Evolutionary conservation across 2,888 invertebrate genomes (phyloP).

Genomic region (Lithophane ornitopus): DNA sequence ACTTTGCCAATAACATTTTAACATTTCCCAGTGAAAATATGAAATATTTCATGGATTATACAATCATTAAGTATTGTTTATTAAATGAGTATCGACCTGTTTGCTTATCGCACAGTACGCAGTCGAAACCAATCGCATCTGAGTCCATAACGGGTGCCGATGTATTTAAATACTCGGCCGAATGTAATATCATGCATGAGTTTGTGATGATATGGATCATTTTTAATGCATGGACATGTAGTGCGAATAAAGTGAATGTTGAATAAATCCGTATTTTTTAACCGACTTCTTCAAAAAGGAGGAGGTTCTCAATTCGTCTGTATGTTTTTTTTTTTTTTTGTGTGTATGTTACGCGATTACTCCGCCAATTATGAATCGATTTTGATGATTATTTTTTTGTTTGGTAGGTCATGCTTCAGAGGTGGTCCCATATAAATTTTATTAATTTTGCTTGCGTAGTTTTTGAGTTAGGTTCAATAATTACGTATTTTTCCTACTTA

Average conservation of each 20-base stretch:
- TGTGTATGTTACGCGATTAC: too few species aligned
- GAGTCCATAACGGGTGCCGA: conserved; percentile 6
- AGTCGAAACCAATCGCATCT: conserved; percentile 14
- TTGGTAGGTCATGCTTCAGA: too few species aligned
- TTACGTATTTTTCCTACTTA: too few species aligned
- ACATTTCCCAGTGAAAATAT: conserved; percentile 15
- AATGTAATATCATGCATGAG: conserved; percentile 3
- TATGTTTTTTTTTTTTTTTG: too few species aligned
- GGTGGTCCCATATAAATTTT: too few species aligned
- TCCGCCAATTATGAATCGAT: too few species aligned
- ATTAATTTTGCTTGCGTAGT: too few species aligned
- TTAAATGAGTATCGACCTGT: conserved; percentile 28
- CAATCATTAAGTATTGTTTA: conserved; percentile 34
- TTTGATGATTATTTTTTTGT: too few species aligned
- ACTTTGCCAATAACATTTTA: neutral
- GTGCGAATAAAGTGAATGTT: neutral
- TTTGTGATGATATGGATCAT: neutral
- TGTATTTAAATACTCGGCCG: conserved; percentile 14
- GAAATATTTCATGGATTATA: conserved; percentile 22
- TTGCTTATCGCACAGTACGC: conserved; percentile 35
- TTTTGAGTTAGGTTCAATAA: too few species aligned
- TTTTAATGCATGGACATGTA: neutral
- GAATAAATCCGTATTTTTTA: neutral
- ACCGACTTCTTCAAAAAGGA: too few species aligned
- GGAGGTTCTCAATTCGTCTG: too few species aligned